Conservation (phyloP, 2,113 vertebrate genomes). For the Hemicordylus capensis region DNA sequence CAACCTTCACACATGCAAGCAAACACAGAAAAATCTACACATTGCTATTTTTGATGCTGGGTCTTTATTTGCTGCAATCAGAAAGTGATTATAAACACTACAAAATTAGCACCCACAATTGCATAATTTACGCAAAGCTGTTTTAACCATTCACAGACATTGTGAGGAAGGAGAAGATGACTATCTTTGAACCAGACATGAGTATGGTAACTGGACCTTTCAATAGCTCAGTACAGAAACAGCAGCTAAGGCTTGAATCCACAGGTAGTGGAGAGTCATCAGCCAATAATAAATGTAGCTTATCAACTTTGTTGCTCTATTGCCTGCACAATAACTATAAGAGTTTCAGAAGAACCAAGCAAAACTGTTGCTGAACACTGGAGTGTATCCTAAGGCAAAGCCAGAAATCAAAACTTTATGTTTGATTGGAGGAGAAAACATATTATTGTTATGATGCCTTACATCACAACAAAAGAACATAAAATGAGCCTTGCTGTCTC, state of each 20-base stretch:
- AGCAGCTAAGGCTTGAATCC: conserved; percentile 25
- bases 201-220: background rate
- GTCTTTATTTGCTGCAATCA: conserved; percentile 58
- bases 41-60: conserved; percentile 57
- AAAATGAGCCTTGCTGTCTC: too few species aligned
- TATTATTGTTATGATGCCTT: background rate
- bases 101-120: conserved; percentile 58
- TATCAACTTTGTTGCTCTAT: background rate
- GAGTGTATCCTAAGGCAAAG: background rate
- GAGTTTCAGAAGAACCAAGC: conserved; percentile 37
- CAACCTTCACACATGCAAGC: conserved; percentile 5
- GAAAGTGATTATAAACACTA: conserved; percentile 58
- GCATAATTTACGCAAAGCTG: conserved; percentile 42
- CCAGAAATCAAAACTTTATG: background rate
- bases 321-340: conserved; percentile 35
- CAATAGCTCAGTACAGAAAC: conserved; percentile 13
- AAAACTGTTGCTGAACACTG: conserved; percentile 43
- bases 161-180: background rate
- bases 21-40: conserved; percentile 37
- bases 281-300: background rate
- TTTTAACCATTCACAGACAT: conserved; percentile 26
- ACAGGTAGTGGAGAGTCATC: background rate
- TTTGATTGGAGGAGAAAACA: background rate
- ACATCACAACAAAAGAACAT: background rate
- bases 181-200: background rate